Evolutionary conservation across 2,888 invertebrate genomes (phyloP), one percentile per base, ranked within the genome.

Genomic region (Pollenia angustigena): DNA sequence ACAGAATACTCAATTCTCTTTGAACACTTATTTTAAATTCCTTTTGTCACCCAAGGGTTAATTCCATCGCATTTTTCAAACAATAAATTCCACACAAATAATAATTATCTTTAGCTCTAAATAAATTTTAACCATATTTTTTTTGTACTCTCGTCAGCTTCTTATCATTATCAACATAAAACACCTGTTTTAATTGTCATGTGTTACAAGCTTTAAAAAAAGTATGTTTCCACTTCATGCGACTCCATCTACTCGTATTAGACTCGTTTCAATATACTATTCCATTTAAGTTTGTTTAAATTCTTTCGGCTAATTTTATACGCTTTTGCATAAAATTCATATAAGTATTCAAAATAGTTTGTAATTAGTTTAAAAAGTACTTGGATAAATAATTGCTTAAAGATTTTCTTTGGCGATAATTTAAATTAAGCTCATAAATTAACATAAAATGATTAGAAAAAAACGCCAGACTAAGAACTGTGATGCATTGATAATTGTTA

Each of bases 401-500:
- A 76, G 80, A 71, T 81, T 72, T 81, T 76, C 48, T 85, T 60
- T 14, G 23, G 44, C 32, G 81, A 85, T 85, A 81, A 85, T 85
- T 76, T 72, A 42, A 85, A 85, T 81, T 76, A 60, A 72, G 42
- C 32, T 54, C 74, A 71, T 85, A 80, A 80, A 81, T 85, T 66
- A 66, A n/a, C 8, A 42, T 76, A 48, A 56, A 64, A 48, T 44
- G 14, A 72, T 44, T 60, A 18, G 9, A 16, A 64, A 46, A 44
- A 54, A 64, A 64, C 16, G 32, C 16, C 16, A 23, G 18, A 32
- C 12, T 8, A 58, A 23, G 18, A 44, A 18, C 11, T 42, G 54
- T 40, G 14, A 40, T 58, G 58, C 54, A 11, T 23, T 18, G 8
- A 23, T 56, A 11, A 11, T 23, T 9, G 56, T 56, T 56, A 56